Evolutionary conservation across 1,140 invertebrate species (phyloP).

Genomic region (Diploscapter pachys): DNA sequence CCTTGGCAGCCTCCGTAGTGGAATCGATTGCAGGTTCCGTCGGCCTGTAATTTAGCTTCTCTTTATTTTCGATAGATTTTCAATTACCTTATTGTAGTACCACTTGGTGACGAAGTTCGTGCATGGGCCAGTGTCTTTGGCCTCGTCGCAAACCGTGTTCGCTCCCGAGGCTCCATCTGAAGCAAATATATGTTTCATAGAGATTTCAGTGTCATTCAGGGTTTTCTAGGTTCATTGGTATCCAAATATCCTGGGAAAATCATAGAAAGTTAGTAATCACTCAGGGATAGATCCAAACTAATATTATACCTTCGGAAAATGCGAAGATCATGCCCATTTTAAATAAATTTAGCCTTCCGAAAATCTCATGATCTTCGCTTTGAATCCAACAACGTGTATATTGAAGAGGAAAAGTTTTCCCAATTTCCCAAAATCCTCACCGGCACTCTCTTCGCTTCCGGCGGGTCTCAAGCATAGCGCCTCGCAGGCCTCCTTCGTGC

Average conservation of each 20-base stretch:
- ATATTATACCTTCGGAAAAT: too few relatives aligned
- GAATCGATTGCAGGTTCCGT: slow-evolving; percentile 84
- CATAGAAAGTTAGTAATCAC: too few relatives aligned
- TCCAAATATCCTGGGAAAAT: too few relatives aligned
- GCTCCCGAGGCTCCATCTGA: slow-evolving; percentile 34
- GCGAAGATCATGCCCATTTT: too few relatives aligned
- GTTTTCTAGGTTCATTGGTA: background rate
- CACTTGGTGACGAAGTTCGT: slow-evolving; percentile 71
- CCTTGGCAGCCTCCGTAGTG: slow-evolving; percentile 78
- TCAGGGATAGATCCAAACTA: too few relatives aligned
- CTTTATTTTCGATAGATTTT: background rate
- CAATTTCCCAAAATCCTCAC: background rate
- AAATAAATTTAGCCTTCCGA: too few relatives aligned
- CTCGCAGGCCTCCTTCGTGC: slow-evolving; percentile 73
- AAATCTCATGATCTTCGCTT: too few relatives aligned
- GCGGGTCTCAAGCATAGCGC: slow-evolving; percentile 66
- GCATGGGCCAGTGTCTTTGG: slow-evolving; percentile 76
- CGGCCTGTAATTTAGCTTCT: slow-evolving; percentile 18
- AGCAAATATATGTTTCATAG: slow-evolving; percentile 9
- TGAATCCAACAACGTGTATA: too few relatives aligned
- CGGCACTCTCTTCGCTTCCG: background rate
- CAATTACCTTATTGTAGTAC: slow-evolving; percentile 72
- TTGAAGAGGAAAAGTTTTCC: too few relatives aligned
- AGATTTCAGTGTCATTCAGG: background rate
- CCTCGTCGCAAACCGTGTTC: slow-evolving; percentile 61